phyloP scores from a whole-genome alignment of 1,140 invertebrate species.

The Antheraea mylitta region DNA sequence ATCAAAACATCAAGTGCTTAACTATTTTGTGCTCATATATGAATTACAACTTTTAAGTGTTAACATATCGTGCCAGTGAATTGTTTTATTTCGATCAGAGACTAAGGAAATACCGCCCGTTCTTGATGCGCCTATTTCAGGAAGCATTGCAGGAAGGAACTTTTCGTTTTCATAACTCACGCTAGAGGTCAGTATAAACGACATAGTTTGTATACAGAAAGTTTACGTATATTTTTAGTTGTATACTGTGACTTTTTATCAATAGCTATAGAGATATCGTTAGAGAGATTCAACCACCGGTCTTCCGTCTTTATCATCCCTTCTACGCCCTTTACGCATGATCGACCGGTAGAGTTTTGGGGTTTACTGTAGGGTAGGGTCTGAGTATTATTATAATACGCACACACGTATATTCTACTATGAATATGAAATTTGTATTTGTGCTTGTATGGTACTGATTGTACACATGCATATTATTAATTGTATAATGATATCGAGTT shows the following conservation, averaged over 20 bases:
- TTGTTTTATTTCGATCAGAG: slow-evolving; percentile 68
- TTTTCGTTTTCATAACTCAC: slow-evolving; percentile 73
- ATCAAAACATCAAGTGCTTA: slow-evolving; percentile 46
- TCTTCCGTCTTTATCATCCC: slow-evolving; percentile 73
- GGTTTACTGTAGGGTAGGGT: slow-evolving; percentile 65
- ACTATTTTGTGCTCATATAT: slow-evolving; percentile 32
- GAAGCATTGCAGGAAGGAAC: slow-evolving; percentile 74
- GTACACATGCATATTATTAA: not conserved
- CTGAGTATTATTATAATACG: slow-evolving; percentile 38
- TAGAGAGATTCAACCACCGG: slow-evolving; percentile 64
- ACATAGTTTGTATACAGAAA: slow-evolving; percentile 11
- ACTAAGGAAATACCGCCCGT: slow-evolving; percentile 61
- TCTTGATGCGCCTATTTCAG: slow-evolving; percentile 69
- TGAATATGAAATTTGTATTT: not conserved
- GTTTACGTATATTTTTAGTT: slow-evolving; percentile 11
- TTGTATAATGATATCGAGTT: not conserved
- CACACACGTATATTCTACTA: slow-evolving; percentile 1
- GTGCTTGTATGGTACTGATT: not conserved
- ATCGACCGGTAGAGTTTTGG: slow-evolving; percentile 75
- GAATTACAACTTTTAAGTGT: slow-evolving; percentile 20
- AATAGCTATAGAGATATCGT: slow-evolving; percentile 37
- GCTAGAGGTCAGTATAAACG: slow-evolving; percentile 73
- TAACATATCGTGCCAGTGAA: slow-evolving; percentile 54
- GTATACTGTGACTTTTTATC: not conserved
- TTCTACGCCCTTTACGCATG: slow-evolving; percentile 77